Evolutionary conservation across 2,113 vertebrate genomes (phyloP).

Genomic region (Ifrita kowaldi): DNA sequence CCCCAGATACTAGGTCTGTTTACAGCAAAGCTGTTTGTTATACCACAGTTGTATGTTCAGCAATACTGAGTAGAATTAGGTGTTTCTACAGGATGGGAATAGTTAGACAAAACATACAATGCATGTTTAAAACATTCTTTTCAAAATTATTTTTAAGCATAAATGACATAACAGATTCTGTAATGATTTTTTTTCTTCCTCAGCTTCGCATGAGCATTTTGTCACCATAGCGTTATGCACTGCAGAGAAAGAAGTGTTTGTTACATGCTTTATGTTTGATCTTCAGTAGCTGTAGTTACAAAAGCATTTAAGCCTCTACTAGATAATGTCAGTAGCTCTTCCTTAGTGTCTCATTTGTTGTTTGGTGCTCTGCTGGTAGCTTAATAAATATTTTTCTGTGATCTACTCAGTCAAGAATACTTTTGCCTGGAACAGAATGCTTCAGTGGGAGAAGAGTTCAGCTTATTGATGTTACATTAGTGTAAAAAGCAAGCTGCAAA

Average conservation of each 20-base stretch:
- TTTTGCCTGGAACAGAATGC: neutral
- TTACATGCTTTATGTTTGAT: neutral
- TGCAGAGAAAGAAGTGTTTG: neutral
- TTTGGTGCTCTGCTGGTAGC: neutral
- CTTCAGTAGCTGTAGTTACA: neutral
- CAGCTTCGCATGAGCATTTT: neutral
- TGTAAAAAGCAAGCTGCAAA: neutral
- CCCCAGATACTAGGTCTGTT: slow-evolving; percentile 93
- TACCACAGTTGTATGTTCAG: neutral
- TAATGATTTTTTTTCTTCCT: neutral
- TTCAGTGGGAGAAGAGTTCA: neutral
- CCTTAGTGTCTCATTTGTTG: neutral
- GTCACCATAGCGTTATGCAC: neutral
- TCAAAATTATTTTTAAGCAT: neutral
- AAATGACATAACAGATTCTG: neutral
- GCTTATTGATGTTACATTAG: neutral
- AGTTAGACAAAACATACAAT: neutral
- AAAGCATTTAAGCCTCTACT: neutral
- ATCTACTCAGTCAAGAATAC: neutral
- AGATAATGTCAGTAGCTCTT: neutral
- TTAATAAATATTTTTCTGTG: neutral
- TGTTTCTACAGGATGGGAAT: neutral
- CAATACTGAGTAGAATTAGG: neutral
- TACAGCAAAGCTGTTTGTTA: slow-evolving; percentile 25
- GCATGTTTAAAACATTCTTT: neutral